Evolutionary conservation across 1,140 invertebrate species (phyloP), one percentile per base, ranked within the genome.

Genomic region (Adelges cooleyi): DNA sequence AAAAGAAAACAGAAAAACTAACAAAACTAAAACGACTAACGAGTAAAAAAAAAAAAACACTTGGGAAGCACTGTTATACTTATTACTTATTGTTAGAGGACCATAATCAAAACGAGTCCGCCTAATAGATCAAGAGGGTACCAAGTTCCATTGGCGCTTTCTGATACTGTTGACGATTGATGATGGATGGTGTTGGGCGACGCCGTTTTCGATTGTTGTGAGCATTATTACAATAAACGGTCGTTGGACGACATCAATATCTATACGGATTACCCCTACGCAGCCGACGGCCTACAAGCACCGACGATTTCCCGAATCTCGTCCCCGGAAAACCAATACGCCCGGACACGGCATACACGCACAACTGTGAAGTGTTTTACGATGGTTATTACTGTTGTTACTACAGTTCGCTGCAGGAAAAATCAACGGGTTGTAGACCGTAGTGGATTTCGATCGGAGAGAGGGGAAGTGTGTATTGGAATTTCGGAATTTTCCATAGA

Each of bases 401-500:
- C 6, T 8, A 38, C 13, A 38, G n/a, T 4, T 44, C 10, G 4
- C n/a, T 11, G n/a, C 40, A 44, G 23, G 29, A 13, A 62, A 62
- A 62, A 62, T 62, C 38, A 62, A 62, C 42, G 56, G 25, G 42
- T 46, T n/a, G n/a, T n/a, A n/a, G n/a, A n/a, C n/a, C n/a, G n/a
- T n/a, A n/a, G n/a, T n/a, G n/a, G n/a, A n/a, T n/a, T 62, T 33
- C 29, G 40, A 62, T 62, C 27, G n/a, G 42, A 13, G 11, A 25
- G 42, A 62, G 56, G 56, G 42, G 42, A 46, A 25, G 56, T 62
- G 56, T 62, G 56, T 62, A 62, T 62, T 36, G 56, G 56, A 62
- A 62, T 62, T 62, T 62, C 42, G 42, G 56, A 62, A 62, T 62
- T 62, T 62, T 62, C 56, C 42, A 62, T 62, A 62, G 56, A 62